Evolutionary conservation across 2,888 invertebrate species (phyloP).

Genomic region (Platycnemis pennipes): DNA sequence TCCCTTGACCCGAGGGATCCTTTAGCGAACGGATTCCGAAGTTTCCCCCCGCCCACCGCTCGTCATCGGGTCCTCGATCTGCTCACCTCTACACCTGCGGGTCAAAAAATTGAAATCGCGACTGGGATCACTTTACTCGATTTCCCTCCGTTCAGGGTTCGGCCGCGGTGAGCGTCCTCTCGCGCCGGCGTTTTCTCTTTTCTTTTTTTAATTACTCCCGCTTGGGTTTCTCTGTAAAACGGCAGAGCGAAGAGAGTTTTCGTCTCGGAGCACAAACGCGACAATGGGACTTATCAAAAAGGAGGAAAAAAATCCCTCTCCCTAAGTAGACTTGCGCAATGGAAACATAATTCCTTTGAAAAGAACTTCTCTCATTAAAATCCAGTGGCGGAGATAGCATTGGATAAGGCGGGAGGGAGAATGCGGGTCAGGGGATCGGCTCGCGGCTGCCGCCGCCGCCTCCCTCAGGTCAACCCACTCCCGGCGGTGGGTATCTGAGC

Average conservation of each 20-base stretch:
- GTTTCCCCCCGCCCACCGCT: neutral
- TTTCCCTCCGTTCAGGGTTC: neutral
- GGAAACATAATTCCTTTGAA: slow-evolving; percentile 51
- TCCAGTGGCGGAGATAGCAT: slow-evolving; percentile 41
- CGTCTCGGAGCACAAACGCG: neutral
- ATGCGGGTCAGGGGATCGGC: slow-evolving; percentile 61
- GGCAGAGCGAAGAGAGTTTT: neutral
- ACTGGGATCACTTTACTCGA: neutral
- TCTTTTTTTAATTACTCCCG: neutral
- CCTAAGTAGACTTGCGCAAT: slow-evolving; percentile 19
- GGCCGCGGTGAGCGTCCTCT: neutral
- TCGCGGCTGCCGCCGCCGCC: neutral
- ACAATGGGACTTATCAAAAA: neutral
- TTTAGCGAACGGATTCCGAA: neutral
- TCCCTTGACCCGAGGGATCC: neutral
- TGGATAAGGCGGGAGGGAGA: slow-evolving; percentile 42
- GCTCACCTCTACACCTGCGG: neutral
- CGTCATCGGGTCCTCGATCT: neutral
- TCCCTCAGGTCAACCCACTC: slow-evolving; percentile 41
- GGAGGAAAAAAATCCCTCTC: neutral
- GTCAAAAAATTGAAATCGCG: neutral
- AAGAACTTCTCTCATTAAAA: slow-evolving; percentile 39
- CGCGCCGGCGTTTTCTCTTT: neutral
- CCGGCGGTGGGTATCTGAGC: slow-evolving; percentile 34
- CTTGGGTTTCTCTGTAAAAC: neutral